Base-by-base conservation (phyloP, 2,113 vertebrate genomes). In the Caranx melampygus region DNA sequence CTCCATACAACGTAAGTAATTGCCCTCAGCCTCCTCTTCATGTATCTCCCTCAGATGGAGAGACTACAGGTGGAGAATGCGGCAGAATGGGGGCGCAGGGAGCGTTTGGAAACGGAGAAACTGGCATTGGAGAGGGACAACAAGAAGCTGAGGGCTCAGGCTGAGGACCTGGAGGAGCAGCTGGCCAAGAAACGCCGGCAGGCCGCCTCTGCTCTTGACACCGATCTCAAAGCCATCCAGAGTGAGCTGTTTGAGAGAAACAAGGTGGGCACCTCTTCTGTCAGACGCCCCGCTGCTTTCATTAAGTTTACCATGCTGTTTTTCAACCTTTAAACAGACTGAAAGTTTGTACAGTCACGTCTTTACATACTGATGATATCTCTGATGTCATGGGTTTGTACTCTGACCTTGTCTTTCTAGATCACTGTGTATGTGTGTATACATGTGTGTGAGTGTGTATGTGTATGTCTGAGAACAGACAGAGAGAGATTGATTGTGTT, bases 91-190 rank as follows among this genome's bases (percentile, higher is more conserved):
- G 98, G 98, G 40, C 95, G 97, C 47, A 91, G 98, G 5, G 98
- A 98, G 94, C 95, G 97, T 3, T 90, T 99, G 84, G 98, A 99
- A 94, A 99, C 98, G 0, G 98, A 99, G 88, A 99, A 99, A 83
- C 95, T 99, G 82, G 97, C 95, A 59, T 94, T 99, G 71, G 98
- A 99, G 91, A 82, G 98, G 34, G 98, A 99, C 92, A 99, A 98
- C 92, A 99, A 99, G 94, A 99, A 99, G 88, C 95, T 98, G 88
- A 92, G 96, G 34, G 95, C 96, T 0, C 98, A 99, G 92, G 96
- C 96, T 0, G 97, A 99, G 85, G 98, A 99, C 87, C 93, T 99
- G 93, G 97, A 98, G 92, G 98, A 99, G 88, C 96, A 97, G 0
- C 87, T 99, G 81, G 94, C 96, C 21, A 96, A 96, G 35, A 97